Evolutionary conservation across 2,113 vertebrate genomes (phyloP), one percentile per base, ranked within the genome.

Genomic region (Thalassarche chlororhynchos): DNA sequence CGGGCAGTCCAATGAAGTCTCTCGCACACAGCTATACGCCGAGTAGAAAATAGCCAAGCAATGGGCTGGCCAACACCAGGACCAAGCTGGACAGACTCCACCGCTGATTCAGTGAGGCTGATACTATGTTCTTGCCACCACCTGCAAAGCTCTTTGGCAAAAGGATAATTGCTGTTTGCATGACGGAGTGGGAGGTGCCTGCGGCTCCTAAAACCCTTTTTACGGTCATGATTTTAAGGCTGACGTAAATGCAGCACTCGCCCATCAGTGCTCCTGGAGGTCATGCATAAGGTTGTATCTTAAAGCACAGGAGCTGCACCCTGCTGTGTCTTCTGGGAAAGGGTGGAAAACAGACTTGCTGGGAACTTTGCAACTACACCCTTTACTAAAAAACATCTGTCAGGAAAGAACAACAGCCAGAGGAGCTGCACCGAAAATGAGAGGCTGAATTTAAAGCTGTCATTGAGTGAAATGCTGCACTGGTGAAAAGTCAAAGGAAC

Each of bases 1-100:
- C 0, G 15, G 44, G 31, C 68, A 47, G 34, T 1, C 21, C 29
- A 4, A 1, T 3, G 8, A 18, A 32, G 31, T 10, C 26, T 20
- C 32, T 34, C 28, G 57, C 31, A 1, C 44, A 21, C 18, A 71
- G 14, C 47, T 32, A 14, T 6, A 4, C 2, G 5, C 52, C 0
- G 12, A 55, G 69, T 13, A 14, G 40, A 49, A 72, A 36, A 8
- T 0, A 65, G 36, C 29, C 34, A 14, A 23, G 70, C 40, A 5
- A 26, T 0, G 38, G 32, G 28, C 25, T 31, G 69, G 68, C 36
- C 57, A 18, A 5, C 19, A 8, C 10, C 21, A 4, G 36, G 74
- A 10, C 31, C 1, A 31, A 34, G 31, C 87, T 76, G 75, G 62
- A 8, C 34, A 2, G n/a, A 2, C 24, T 66, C 77, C 77, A 55